Evolutionary conservation across 2,888 invertebrate species (phyloP).

Genomic region (Tiliacea citrago): DNA sequence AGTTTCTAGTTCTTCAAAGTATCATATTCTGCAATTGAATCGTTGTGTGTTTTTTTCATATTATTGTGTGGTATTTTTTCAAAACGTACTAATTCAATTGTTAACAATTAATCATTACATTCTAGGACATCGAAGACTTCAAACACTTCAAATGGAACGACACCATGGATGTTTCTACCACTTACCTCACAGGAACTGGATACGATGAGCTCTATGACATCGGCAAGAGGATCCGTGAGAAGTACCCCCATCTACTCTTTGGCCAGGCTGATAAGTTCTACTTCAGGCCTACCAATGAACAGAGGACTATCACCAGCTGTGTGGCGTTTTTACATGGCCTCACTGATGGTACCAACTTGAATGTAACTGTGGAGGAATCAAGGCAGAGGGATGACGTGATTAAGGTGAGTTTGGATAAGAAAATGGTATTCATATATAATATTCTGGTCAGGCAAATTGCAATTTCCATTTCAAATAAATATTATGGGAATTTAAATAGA

Average conservation of each 20-base stretch:
- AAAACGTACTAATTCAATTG: neutral
- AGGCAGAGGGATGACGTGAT: constrained; percentile 78
- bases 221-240: constrained; percentile 81
- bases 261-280: constrained; percentile 85
- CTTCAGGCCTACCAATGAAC: constrained; percentile 91
- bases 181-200: constrained; percentile 90
- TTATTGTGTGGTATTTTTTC: no score
- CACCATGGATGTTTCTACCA: constrained; percentile 89
- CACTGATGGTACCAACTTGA: constrained; percentile 73
- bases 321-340: constrained; percentile 91
- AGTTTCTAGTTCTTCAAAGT: neutral
- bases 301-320: constrained; percentile 91
- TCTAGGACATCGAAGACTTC: constrained; percentile 92
- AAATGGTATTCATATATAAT: neutral
- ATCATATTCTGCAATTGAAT: neutral
- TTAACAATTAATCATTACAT: neutral
- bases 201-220: constrained; percentile 92
- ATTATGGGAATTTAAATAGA: neutral
- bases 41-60: neutral
- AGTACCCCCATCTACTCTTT: constrained; percentile 83
- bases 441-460: neutral
- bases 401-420: constrained; percentile 73
- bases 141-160: constrained; percentile 92
- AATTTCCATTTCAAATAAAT: neutral
- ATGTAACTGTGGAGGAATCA: constrained; percentile 73